These are phyloP conservation scores for Vireo griseus DNA, from an alignment of 2,797 vertebrate species.

Conservation along the genomic window DNA sequence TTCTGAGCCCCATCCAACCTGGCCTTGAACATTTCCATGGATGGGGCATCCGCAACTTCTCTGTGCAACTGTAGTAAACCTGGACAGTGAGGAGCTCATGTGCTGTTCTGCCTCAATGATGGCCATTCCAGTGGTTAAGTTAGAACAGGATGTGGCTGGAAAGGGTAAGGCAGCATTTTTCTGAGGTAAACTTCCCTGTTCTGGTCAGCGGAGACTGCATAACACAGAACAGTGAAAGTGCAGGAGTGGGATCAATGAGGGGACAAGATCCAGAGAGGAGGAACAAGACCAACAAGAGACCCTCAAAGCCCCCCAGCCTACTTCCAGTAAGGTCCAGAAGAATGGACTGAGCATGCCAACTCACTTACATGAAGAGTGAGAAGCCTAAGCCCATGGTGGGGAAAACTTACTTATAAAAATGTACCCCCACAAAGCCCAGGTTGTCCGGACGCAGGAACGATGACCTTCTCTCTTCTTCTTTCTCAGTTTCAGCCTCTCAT, in stretches of 20 bases:
- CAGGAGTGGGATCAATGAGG: neutral
- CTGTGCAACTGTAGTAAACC: neutral
- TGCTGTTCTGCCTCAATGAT: neutral
- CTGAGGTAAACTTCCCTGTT: neutral
- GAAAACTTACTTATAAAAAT: neutral
- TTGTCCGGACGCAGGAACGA: neutral
- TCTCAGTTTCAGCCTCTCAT: neutral
- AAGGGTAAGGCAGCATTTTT: neutral
- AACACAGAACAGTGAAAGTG: neutral
- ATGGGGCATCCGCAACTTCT: neutral
- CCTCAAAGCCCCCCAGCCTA: fast-evolving
- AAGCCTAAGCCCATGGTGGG: neutral
- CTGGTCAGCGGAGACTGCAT: neutral
- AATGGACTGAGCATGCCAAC: neutral
- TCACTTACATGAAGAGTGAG: neutral
- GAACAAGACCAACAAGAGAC: neutral
- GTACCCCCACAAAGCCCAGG: neutral
- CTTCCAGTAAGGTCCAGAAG: neutral
- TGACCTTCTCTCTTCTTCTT: neutral
- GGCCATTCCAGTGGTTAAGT: neutral
- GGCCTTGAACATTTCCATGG: neutral
- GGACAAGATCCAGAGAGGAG: neutral
- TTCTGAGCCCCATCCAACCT: neutral
- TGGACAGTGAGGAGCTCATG: no score
- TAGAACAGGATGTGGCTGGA: neutral